Evolutionary conservation across 2,888 invertebrate species (phyloP), one percentile per base, ranked within the genome.

Genomic region (Parnassius mnemosyne): DNA sequence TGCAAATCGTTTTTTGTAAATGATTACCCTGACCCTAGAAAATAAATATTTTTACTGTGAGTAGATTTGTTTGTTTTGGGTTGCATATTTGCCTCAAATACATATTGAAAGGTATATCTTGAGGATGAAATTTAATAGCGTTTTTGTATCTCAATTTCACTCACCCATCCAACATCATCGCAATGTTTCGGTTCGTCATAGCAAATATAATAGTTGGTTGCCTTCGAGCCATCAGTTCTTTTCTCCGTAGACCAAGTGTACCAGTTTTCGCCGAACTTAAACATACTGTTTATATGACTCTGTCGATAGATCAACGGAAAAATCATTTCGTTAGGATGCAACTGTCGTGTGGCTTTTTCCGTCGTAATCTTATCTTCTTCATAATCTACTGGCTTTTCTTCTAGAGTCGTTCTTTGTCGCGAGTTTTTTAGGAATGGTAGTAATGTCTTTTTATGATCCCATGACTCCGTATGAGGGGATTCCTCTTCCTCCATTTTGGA

Each of bases 121-220:
- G 20, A 3, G 20, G 3, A 20, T 20, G 20, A 20, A 20, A 20
- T 20, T 20, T 20, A 20, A n/a, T n/a, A n/a, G n/a, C n/a, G n/a
- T n/a, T 49, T 49, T 10, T 16, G 20, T 50, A 9, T 16, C 9
- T 41, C 43, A 13, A 25, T 34, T 34, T 57, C 10, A 61, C 71
- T 87, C 78, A 89, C 90, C 90, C 90, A 90, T 69, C 90, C 90
- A 56, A 89, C 74, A 43, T 90, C 89, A 66, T 90, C 90, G 69
- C 90, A 90, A 49, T 76, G 85, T 67, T 89, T 89, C 3, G 90
- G 90, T 66, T 90, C 90, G 49, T 90, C 89, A 61, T 86, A 88
- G 65, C 90, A 90, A 57, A 89, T 79, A 67, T 82, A 90, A 71
- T 90, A 90, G 65, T 81, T 87, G 16, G 78, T 74, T 0, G 79